Evolutionary conservation across 2,888 invertebrate genomes (phyloP).

Genomic region (Tuberolachnus salignus): DNA sequence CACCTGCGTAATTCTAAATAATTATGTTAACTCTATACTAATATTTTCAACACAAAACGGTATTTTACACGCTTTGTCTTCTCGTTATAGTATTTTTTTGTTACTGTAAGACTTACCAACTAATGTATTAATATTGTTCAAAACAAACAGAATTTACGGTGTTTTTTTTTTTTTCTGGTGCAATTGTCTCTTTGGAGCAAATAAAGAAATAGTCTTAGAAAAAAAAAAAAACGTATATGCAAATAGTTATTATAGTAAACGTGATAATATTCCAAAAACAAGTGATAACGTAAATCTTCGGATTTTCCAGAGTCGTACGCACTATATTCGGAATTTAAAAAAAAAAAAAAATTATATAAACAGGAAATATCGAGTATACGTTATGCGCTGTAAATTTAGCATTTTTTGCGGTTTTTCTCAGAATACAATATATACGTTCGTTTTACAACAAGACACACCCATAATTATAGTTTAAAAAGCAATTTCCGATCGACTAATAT

Average conservation of each 20-base stretch:
- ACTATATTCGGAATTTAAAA: not conserved
- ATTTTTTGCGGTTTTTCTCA: not conserved
- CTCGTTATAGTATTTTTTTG: too few relatives aligned
- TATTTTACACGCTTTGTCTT: not conserved
- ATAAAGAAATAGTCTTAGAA: not conserved
- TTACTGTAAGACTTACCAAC: too few relatives aligned
- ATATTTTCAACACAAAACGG: not conserved
- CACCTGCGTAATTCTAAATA: not conserved
- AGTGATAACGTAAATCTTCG: not conserved
- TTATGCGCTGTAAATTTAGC: not conserved
- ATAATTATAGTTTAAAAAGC: not conserved
- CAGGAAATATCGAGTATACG: conserved; percentile 7
- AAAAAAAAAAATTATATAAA: not conserved
- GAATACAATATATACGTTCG: not conserved
- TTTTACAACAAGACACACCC: not conserved
- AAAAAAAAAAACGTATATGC: too few relatives aligned
- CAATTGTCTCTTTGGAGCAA: too few relatives aligned
- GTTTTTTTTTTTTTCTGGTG: too few relatives aligned
- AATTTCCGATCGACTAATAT: conserved; percentile 11
- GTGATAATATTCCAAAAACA: not conserved
- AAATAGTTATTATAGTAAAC: too few relatives aligned
- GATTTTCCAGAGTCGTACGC: not conserved
- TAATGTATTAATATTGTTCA: too few relatives aligned
- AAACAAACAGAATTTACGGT: too few relatives aligned
- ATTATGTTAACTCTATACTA: not conserved